Percentiles rank a stretch among this genome's conserved stretches.
These are phyloP conservation scores for Mus minutoides DNA, from an alignment of 2,797 vertebrate genomes.

Conservation along the genomic window DNA sequence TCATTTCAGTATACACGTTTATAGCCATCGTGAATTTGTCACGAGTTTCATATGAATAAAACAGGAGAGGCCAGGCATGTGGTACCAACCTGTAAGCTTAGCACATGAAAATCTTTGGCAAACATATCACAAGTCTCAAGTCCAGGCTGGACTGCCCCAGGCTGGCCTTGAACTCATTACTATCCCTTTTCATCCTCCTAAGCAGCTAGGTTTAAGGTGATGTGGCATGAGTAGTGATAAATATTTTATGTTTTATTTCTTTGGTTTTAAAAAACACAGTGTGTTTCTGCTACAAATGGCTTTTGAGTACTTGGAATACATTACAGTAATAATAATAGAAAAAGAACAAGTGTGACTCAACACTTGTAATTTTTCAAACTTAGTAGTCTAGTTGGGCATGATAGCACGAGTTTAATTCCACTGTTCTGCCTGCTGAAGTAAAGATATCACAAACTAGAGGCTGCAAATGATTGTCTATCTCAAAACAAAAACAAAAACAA, in stretches of 20 bases:
- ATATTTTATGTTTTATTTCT: not conserved
- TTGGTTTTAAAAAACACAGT: not conserved
- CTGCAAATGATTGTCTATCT: not conserved
- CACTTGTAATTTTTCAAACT: slow-evolving; percentile 23
- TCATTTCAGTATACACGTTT: not conserved
- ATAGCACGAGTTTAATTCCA: not conserved
- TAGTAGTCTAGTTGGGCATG: not conserved
- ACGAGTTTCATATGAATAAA: slow-evolving; percentile 45
- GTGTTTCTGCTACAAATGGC: not conserved
- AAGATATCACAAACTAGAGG: not conserved
- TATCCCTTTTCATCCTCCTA: not conserved
- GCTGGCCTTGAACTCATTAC: not conserved
- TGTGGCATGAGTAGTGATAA: not conserved
- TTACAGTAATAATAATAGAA: not conserved
- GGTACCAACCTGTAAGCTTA: not conserved
- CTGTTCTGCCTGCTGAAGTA: not conserved
- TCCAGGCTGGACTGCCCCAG: not conserved
- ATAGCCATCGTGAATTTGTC: slow-evolving; percentile 2
- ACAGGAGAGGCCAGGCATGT: not conserved
- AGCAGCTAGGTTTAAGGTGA: no score
- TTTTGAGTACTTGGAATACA: not conserved
- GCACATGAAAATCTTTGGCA: not conserved
- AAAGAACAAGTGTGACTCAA: not conserved
- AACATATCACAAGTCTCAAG: not conserved
- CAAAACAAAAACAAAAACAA: no score